Conservation (phyloP, 2,888 invertebrate genomes). For the Artemia sinica region DNA sequence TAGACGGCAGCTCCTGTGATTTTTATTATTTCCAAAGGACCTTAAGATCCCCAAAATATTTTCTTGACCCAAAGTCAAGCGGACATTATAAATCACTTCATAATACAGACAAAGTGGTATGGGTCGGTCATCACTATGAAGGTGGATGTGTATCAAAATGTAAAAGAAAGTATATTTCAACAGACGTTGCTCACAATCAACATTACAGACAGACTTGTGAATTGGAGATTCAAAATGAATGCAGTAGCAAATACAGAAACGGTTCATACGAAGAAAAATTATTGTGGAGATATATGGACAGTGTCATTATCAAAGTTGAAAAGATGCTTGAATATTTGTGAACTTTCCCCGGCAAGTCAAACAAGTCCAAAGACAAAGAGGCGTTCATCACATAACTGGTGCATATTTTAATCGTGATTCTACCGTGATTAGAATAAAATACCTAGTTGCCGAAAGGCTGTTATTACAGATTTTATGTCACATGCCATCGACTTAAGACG, state of each 20-base stretch:
- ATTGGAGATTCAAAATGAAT: not conserved
- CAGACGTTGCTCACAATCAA: not conserved
- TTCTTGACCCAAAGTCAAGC: not conserved
- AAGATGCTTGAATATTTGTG: not conserved
- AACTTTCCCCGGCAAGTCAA: too few relatives aligned
- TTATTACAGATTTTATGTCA: too few relatives aligned
- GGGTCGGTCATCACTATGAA: conserved; percentile 5
- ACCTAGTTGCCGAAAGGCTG: too few relatives aligned
- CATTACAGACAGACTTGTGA: not conserved
- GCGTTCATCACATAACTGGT: too few relatives aligned
- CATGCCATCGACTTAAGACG: too few relatives aligned
- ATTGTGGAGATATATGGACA: conserved; percentile 2
- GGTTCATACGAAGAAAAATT: not conserved
- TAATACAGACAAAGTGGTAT: conserved; percentile 1
- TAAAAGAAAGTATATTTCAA: not conserved
- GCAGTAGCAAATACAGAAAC: not conserved
- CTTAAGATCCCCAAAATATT: conserved; percentile 6
- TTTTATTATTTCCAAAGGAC: not conserved
- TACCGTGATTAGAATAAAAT: too few relatives aligned
- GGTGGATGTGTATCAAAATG: not conserved
- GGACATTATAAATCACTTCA: conserved; percentile 4
- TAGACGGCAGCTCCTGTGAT: not conserved
- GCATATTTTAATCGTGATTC: too few relatives aligned
- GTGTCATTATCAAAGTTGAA: not conserved
- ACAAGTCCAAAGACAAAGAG: too few relatives aligned